A percentile compares a stretch with the other conserved stretches of the same genome.
These are phyloP conservation scores for Lepisosteus oculatus DNA, from an alignment of 2,113 vertebrate species.

Conservation along the genomic window DNA sequence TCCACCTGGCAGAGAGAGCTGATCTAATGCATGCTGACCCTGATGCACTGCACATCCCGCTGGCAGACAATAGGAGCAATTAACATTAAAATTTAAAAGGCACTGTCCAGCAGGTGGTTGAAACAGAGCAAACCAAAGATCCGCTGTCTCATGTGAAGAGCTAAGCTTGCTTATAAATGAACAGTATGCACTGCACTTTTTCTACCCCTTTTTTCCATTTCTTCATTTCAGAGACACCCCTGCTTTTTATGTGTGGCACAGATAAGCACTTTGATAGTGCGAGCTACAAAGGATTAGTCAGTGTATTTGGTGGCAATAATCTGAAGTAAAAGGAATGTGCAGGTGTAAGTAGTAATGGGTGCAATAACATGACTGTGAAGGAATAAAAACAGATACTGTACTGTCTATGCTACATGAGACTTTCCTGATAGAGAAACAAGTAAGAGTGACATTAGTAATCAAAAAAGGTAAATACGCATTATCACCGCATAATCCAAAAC, in stretches of 20 bases:
- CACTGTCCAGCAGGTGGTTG: slow-evolving; percentile 3
- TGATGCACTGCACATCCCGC: slow-evolving; percentile 1
- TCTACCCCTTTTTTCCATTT: background rate
- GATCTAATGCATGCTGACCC: background rate
- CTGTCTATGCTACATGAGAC: too few species aligned
- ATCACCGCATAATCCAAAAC: slow-evolving; percentile 13
- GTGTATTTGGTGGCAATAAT: background rate
- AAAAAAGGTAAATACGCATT: slow-evolving; percentile 8
- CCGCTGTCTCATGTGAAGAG: background rate
- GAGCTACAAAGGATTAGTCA: too few species aligned
- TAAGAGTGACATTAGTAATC: slow-evolving; percentile 7
- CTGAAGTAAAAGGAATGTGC: background rate
- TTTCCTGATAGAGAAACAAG: background rate
- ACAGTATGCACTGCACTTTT: background rate
- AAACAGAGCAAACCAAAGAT: background rate
- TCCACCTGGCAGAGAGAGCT: background rate
- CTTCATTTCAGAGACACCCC: background rate
- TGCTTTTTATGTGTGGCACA: too few species aligned
- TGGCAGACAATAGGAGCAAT: slow-evolving; percentile 31
- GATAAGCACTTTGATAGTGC: too few species aligned
- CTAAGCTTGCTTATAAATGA: background rate
- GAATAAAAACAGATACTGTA: background rate
- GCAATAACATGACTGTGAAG: background rate
- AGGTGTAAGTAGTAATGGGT: background rate
- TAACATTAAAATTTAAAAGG: slow-evolving; percentile 38